A percentile compares a stretch with the other conserved stretches of the same genome.
phyloP scores from a whole-genome alignment of 2,797 vertebrate species.

The Anabacerthia variegaticeps region DNA sequence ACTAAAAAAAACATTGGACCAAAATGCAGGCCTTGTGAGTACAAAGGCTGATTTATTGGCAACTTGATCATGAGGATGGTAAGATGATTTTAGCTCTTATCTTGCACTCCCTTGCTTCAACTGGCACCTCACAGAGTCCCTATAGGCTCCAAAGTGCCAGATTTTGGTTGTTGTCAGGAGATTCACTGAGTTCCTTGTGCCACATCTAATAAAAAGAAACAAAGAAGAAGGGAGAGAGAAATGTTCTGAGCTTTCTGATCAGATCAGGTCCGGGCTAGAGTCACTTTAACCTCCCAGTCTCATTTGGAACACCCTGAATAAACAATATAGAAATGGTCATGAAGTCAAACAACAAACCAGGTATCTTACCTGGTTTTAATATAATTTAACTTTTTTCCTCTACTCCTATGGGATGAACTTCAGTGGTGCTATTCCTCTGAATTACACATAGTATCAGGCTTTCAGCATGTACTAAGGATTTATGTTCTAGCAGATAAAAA shows the following conservation, averaged over 20 bases:
- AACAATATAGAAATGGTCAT: neutral
- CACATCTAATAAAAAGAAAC: neutral
- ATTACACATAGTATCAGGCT: neutral
- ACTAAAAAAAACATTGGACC: neutral
- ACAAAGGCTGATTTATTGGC: neutral
- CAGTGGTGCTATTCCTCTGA: neutral
- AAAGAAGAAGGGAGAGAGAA: neutral
- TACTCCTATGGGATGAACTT: neutral
- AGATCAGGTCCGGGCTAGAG: neutral
- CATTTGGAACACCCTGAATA: neutral
- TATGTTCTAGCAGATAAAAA: neutral
- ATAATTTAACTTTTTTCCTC: neutral
- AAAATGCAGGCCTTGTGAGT: neutral
- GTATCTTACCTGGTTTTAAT: neutral
- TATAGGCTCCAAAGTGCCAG: neutral
- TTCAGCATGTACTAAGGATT: neutral
- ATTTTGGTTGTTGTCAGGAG: neutral
- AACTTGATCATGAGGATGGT: fast-evolving
- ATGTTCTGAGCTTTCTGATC: neutral
- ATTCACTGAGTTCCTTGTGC: neutral
- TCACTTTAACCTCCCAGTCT: neutral
- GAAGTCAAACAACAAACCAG: neutral
- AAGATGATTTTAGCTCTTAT: neutral
- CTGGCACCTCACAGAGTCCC: neutral
- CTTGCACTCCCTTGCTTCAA: neutral